Base-by-base conservation (phyloP, 2,113 vertebrate genomes). In the Pomatorhinus ruficollis region DNA sequence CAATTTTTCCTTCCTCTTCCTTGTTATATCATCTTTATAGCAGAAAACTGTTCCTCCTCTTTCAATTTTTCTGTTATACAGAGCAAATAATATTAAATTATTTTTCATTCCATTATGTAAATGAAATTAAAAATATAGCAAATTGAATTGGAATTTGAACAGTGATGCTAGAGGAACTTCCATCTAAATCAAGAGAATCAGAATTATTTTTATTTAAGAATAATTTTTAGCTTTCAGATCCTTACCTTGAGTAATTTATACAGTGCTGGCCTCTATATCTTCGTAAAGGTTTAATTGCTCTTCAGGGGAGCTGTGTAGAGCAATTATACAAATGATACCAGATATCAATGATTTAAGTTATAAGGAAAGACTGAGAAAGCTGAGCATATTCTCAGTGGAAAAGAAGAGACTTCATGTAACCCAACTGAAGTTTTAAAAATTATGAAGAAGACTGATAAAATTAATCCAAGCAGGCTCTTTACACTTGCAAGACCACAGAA, bases 381-480 rank as follows among this genome's bases (percentile, higher is more conserved):
- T 97, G 91, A 95, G 57, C 40, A 91, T 95, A 97, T 97, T 97
- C 96, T 97, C 97, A 74, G 90, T 95, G 97, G 97, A 97, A 97
- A 97, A 96, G 92, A 96, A 91, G 57, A 96, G 70, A 94, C 84
- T 97, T 95, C 78, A 57, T 93, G 83, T 97, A 97, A 96, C 83
- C 63, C 89, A 94, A 94, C 0, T 96, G 96, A 98, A 98, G 97
- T 96, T 97, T 97, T 92, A 95, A 96, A 97, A 97, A 97, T 96
- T 97, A 79, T 94, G 93, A 96, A 87, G 65, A 86, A 47, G 82
- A 91, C 91, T 97, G 95, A 97, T 97, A 96, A 97, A 97, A 98
- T 93, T 96, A 96, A 98, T 98, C 89, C 89, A 96, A 97, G 96
- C 83, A 96, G 97, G 93, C 49, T 97, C 96, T 97, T 96, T 95